Evolutionary conservation across 2,888 invertebrate species (phyloP), one percentile per base, ranked within the genome.

Genomic region (Cylloceria caligata): DNA sequence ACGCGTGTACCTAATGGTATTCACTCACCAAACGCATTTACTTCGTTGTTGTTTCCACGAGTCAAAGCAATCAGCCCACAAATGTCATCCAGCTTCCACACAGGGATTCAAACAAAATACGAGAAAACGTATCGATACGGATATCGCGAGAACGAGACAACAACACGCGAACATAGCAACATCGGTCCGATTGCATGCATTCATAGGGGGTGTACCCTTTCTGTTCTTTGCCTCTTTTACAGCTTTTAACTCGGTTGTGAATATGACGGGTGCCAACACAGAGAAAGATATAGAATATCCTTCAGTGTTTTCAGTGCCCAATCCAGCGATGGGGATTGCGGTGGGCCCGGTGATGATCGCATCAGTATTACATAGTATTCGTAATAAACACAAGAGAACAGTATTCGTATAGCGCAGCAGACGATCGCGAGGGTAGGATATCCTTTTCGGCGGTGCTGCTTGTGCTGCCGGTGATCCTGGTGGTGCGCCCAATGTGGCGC

Each of bases 391-490:
- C 42, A 42, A 13, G 11, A 13, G 42, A 13, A 11, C 13, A 42
- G 1, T 13, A 42, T 3, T n/a, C n/a, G n/a, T 42, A 42, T 16
- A 30, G 24, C 47, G 62, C 55, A 52, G 68, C 67, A 9, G 47
- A 49, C 67, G 65, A 79, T 47, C 60, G 64, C 47, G 67, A 62
- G 74, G 79, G 80, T 77, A 49, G 72, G 77, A 76, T 69, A 73
- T 80, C 80, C 64, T 80, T 68, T 72, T 80, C 55, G 62, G 52
- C 45, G 81, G 42, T 55, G 7, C 30, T 27, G 47, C 2, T 69
- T 39, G 69, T 55, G 67, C 68, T 69, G 60, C 60, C 39, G 52
- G 65, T 30, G 82, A 81, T 57, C 73, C 74, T 60, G 65, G 69
- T 55, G 39, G 21, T 55, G 34, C 47, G 21, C 16, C 60, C 62